A percentile compares a stretch with the other conserved stretches of the same genome.
Conservation (phyloP, 2,797 vertebrate genomes). For the Harpagifer antarcticus region DNA sequence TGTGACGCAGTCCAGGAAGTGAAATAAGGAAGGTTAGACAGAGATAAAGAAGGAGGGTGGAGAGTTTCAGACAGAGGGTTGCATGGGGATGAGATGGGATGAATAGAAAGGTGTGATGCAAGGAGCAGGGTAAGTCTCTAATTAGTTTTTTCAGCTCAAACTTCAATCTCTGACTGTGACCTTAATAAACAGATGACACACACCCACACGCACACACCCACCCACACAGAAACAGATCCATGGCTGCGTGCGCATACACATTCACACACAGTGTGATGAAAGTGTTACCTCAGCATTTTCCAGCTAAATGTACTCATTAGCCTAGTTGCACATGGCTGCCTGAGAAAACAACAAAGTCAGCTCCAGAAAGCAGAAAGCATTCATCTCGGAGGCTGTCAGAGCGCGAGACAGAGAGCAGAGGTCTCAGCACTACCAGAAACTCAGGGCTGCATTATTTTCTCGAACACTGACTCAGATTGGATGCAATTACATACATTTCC, state of each 20-base stretch:
- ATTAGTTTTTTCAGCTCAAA: conserved; percentile 73
- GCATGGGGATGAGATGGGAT: conserved; percentile 34
- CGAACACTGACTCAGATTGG: conserved; percentile 47
- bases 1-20: not conserved
- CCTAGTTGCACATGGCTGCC: conserved; percentile 86
- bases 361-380: conserved; percentile 82
- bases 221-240: conserved; percentile 42
- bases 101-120: conserved; percentile 74
- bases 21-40: conserved; percentile 15
- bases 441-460: conserved; percentile 68
- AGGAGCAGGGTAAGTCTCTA: conserved; percentile 68
- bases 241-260: conserved; percentile 27
- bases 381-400: conserved; percentile 82
- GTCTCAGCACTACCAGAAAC: conserved; percentile 75
- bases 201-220: conserved; percentile 30
- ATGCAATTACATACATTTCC: conserved; percentile 43
- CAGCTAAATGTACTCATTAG: conserved; percentile 86
- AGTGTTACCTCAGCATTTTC: conserved; percentile 85
- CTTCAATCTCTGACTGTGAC: conserved; percentile 75
- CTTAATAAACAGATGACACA: conserved; percentile 79
- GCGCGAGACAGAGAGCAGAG: conserved; percentile 79
- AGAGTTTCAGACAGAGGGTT: conserved; percentile 28
- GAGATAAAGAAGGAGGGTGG: conserved; percentile 8
- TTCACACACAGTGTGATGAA: conserved; percentile 72
- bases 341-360: conserved; percentile 87